Percentiles rank a stretch among this genome's conserved stretches.
phyloP scores from a whole-genome alignment of 2,888 invertebrate genomes.

The Xanthostigma xanthostigma region DNA sequence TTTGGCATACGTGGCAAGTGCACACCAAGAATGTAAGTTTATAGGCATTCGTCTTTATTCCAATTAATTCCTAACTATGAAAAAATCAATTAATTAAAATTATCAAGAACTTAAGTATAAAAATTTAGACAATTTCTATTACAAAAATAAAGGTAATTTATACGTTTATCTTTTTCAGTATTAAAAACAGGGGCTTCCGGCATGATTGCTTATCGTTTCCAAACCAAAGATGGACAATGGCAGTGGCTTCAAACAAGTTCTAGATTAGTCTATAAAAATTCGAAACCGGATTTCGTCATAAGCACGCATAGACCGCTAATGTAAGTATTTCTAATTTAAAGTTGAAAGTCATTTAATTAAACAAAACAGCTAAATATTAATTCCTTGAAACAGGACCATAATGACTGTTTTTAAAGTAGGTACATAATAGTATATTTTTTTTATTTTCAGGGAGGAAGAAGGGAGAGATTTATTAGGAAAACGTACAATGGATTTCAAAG shows the following conservation, averaged over 20 bases:
- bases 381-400: background rate
- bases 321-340: constrained; percentile 42
- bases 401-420: background rate
- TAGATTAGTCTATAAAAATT: constrained; percentile 95
- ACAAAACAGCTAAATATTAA: background rate
- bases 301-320: constrained; percentile 97
- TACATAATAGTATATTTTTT: background rate
- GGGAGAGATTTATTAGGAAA: constrained; percentile 94
- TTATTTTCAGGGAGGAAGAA: constrained; percentile 79
- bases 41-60: background rate
- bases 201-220: constrained; percentile 95
- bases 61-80: background rate
- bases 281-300: constrained; percentile 97
- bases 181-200: constrained; percentile 98
- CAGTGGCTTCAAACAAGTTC: constrained; percentile 98
- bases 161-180: constrained; percentile 43
- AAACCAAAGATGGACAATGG: constrained; percentile 88
- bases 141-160: background rate
- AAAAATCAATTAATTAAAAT: too few species aligned
- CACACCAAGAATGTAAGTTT: constrained; percentile 95
- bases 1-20: constrained; percentile 91
- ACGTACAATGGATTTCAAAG: constrained; percentile 97
- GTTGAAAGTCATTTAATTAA: background rate
- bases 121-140: too few species aligned
- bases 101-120: too few species aligned